Conservation (phyloP, 2,888 invertebrate genomes). For the Clivina fossor region DNA sequence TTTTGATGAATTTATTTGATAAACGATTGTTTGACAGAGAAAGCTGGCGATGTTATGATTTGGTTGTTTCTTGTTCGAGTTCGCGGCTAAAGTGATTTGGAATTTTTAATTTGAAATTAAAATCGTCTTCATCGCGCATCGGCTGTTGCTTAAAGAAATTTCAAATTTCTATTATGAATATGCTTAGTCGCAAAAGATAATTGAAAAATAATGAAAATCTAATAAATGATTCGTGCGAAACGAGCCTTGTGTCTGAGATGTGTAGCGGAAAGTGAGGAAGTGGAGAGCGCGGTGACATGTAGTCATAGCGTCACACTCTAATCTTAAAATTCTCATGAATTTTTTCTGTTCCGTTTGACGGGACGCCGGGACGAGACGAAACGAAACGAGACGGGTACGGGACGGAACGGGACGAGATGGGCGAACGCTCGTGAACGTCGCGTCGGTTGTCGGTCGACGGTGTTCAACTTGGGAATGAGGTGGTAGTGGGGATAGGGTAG, state of each 20-base stretch:
- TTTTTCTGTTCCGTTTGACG: constrained; percentile 16
- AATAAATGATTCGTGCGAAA: constrained; percentile 34
- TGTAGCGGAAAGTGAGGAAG: neutral
- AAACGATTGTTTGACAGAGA: too few species aligned
- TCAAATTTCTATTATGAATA: constrained; percentile 30
- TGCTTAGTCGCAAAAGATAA: constrained; percentile 34
- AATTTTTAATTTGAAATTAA: constrained; percentile 20
- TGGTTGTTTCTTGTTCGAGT: constrained; percentile 6
- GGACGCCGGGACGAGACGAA: too few species aligned
- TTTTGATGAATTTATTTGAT: too few species aligned
- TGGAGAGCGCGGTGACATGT: neutral
- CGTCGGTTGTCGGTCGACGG: neutral
- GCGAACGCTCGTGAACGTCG: too few species aligned
- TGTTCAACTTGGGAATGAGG: neutral
- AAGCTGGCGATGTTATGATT: constrained; percentile 6
- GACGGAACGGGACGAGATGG: neutral
- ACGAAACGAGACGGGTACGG: neutral
- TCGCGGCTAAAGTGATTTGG: constrained; percentile 11
- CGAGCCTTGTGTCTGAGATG: neutral
- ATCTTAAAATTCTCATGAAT: constrained; percentile 28
- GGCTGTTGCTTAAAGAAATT: constrained; percentile 7
- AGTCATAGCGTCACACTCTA: too few species aligned
- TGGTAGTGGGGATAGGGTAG: constrained; percentile 2
- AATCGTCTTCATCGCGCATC: constrained; percentile 8
- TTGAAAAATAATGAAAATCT: constrained; percentile 35